These are phyloP conservation scores for Labrus mixtus DNA, from an alignment of 2,113 vertebrate genomes.

Conservation along the genomic window DNA sequence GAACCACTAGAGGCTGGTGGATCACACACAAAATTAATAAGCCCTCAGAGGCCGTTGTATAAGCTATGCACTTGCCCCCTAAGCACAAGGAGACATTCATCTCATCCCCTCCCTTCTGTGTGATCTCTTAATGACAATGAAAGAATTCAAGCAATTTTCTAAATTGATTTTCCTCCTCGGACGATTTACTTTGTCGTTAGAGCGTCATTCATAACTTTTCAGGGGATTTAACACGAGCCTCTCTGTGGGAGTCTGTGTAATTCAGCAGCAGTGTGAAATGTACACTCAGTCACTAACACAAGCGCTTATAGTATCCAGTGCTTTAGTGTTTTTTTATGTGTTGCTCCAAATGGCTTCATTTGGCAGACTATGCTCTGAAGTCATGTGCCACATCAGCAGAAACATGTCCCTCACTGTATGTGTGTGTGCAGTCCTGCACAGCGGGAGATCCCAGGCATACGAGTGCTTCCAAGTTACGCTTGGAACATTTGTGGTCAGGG, in stretches of 20 bases:
- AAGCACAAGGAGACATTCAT: slow-evolving; percentile 61
- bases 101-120: slow-evolving; percentile 52
- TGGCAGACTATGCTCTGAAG: background rate
- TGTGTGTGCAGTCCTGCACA: background rate
- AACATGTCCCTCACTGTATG: slow-evolving; percentile 16
- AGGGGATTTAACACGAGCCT: slow-evolving; percentile 54
- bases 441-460: background rate
- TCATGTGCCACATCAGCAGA: slow-evolving; percentile 14
- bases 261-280: background rate
- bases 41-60: slow-evolving; percentile 46
- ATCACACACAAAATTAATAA: slow-evolving; percentile 56
- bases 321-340: background rate
- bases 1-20: slow-evolving; percentile 28
- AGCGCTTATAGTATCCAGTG: background rate
- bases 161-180: slow-evolving; percentile 82
- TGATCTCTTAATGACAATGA: slow-evolving; percentile 79
- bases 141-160: slow-evolving; percentile 83
- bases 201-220: slow-evolving; percentile 74
- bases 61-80: slow-evolving; percentile 44
- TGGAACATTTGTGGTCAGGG: slow-evolving; percentile 9
- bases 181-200: slow-evolving; percentile 77
- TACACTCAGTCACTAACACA: background rate
- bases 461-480: background rate
- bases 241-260: slow-evolving; percentile 23
- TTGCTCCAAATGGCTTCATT: background rate